Evolutionary conservation across 2,113 vertebrate species (phyloP).

Genomic region (Tretioscincus oriximinensis): DNA sequence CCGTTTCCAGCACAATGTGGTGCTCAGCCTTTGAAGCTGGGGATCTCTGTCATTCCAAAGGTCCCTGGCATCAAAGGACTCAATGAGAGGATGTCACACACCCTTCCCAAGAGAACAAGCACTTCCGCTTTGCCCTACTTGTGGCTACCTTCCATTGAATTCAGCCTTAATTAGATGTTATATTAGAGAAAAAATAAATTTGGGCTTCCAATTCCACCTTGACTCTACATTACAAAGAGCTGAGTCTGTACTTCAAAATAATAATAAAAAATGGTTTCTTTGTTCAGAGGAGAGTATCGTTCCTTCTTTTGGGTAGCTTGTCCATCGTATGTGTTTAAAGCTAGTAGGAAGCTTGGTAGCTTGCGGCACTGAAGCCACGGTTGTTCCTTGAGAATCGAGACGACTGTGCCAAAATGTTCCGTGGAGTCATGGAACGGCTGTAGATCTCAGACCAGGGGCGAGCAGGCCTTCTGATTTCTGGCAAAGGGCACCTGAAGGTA

Average conservation of each 20-base stretch:
- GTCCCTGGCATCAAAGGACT: too few species aligned
- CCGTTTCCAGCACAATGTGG: too few species aligned
- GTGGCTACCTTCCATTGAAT: too few species aligned
- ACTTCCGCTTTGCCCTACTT: too few species aligned
- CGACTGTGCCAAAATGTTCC: background rate
- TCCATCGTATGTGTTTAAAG: too few species aligned
- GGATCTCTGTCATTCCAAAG: too few species aligned
- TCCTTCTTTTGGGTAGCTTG: background rate
- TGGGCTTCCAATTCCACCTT: too few species aligned
- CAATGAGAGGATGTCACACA: background rate
- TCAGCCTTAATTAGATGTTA: background rate
- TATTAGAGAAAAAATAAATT: background rate
- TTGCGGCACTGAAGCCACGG: background rate
- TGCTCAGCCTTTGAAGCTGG: too few species aligned
- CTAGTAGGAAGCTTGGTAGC: background rate
- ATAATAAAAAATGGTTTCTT: background rate
- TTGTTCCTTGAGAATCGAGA: background rate
- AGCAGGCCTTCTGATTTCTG: background rate
- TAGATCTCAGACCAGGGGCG: slow-evolving; percentile 24
- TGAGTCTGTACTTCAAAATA: background rate
- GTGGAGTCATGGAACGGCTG: slow-evolving; percentile 1
- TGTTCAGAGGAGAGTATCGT: background rate
- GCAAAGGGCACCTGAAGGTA: background rate
- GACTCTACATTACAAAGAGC: too few species aligned
- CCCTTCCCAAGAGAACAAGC: too few species aligned